Conservation (phyloP, 2,888 invertebrate genomes). For the Diarsia brunnea region DNA sequence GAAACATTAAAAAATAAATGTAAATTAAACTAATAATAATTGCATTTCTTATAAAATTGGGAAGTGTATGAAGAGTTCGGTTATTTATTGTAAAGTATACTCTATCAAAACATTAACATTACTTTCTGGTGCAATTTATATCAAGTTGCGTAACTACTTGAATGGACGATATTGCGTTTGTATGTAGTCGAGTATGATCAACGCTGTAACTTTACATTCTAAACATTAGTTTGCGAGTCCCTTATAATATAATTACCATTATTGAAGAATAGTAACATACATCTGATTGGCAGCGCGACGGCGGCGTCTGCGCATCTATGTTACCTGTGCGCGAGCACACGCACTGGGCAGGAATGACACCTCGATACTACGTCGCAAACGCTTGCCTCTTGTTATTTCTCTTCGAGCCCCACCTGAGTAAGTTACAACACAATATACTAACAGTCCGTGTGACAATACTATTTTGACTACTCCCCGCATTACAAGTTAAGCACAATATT, state of each 20-base stretch:
- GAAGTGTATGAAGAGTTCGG: slow-evolving; percentile 28
- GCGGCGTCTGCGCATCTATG: slow-evolving; percentile 61
- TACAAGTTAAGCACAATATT: neutral
- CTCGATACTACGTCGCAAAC: slow-evolving; percentile 75
- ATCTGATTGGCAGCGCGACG: slow-evolving; percentile 56
- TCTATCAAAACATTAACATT: slow-evolving; percentile 35
- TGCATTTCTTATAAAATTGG: slow-evolving; percentile 22
- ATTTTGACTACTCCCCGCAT: too few species aligned
- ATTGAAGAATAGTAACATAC: slow-evolving; percentile 59
- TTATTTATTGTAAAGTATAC: slow-evolving; percentile 42
- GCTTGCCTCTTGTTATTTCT: slow-evolving; percentile 88
- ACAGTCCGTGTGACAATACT: neutral
- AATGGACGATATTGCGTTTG: slow-evolving; percentile 52
- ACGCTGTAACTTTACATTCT: slow-evolving; percentile 46
- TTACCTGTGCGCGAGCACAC: slow-evolving; percentile 70
- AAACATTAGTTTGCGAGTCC: slow-evolving; percentile 62
- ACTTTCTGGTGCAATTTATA: slow-evolving; percentile 39
- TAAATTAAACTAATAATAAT: slow-evolving; percentile 32
- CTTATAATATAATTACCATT: slow-evolving; percentile 62
- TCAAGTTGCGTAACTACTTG: slow-evolving; percentile 42
- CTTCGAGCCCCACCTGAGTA: slow-evolving; percentile 88
- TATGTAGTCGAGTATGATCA: slow-evolving; percentile 45
- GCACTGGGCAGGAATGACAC: slow-evolving; percentile 76
- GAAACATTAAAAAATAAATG: slow-evolving; percentile 24
- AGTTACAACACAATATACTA: slow-evolving; percentile 13